phyloP scores from a whole-genome alignment of 2,888 invertebrate genomes.

The Parascotia fuliginaria region DNA sequence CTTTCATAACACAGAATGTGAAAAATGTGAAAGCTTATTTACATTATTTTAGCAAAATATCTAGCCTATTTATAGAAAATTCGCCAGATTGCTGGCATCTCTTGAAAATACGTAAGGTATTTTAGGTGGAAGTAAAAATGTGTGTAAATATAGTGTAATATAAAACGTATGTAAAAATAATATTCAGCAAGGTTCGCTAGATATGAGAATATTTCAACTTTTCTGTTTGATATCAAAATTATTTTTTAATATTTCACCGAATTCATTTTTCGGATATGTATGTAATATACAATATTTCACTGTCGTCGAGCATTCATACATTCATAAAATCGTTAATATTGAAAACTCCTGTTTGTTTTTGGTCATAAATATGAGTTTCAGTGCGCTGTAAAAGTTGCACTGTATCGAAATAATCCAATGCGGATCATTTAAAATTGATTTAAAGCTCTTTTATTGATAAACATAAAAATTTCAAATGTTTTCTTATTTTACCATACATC shows the following conservation, averaged over 20 bases:
- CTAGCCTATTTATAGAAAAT: too few species aligned
- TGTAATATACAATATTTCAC: slow-evolving; percentile 28
- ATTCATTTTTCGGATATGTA: not conserved
- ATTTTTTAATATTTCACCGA: slow-evolving; percentile 36
- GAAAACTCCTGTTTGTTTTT: slow-evolving; percentile 24
- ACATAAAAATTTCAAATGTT: too few species aligned
- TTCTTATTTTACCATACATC: too few species aligned
- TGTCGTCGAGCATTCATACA: slow-evolving; percentile 10
- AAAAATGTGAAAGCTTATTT: too few species aligned
- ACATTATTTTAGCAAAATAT: too few species aligned
- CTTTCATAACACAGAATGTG: too few species aligned
- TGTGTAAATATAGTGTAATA: too few species aligned
- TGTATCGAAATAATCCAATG: slow-evolving; percentile 11
- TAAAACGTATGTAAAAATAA: not conserved
- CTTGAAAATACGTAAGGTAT: too few species aligned
- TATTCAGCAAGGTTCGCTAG: not conserved
- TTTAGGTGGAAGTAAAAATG: too few species aligned
- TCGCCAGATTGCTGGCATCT: too few species aligned
- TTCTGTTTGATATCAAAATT: slow-evolving; percentile 12
- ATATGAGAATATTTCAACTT: not conserved
- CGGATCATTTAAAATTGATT: slow-evolving; percentile 20
- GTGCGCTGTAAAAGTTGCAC: slow-evolving; percentile 20
- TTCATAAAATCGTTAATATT: slow-evolving; percentile 34
- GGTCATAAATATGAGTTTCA: slow-evolving; percentile 14
- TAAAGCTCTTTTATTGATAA: too few species aligned